Conservation (phyloP, 92 coral and sea anemone species). For the Montipora capitata region DNA sequence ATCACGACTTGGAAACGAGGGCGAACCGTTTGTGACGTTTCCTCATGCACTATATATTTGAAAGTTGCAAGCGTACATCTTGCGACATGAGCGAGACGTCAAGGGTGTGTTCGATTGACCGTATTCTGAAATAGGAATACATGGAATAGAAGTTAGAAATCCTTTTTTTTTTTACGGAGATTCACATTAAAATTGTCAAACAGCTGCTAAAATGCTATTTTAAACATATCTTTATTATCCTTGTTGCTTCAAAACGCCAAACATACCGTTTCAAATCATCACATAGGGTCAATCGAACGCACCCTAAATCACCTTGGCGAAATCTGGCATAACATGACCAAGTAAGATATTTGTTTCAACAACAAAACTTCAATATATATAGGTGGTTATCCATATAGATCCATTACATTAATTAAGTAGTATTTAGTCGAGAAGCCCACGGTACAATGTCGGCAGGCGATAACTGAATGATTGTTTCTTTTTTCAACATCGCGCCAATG, state of each 20-base stretch:
- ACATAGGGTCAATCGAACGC: no score
- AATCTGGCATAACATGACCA: not conserved
- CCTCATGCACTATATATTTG: not conserved
- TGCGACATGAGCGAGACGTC: not conserved
- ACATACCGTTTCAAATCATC: no score
- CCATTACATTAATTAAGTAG: no score
- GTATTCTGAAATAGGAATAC: no score
- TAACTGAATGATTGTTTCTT: not conserved
- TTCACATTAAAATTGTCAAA: no score
- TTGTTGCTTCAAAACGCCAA: no score
- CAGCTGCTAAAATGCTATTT: no score
- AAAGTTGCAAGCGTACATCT: not conserved
- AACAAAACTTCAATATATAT: not conserved
- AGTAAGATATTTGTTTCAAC: not conserved
- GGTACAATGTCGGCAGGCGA: not conserved
- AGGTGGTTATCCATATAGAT: not conserved
- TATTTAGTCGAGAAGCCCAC: not conserved
- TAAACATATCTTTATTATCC: no score
- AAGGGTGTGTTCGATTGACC: not conserved
- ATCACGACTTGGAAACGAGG: no score
- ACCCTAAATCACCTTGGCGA: not conserved
- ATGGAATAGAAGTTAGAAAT: no score
- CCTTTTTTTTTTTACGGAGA: no score
- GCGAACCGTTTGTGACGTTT: not conserved
- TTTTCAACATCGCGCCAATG: not conserved